These are phyloP conservation scores for Tokudaia tokunoshimensis DNA, from an alignment of 2,797 vertebrate genomes.

Conservation along the genomic window DNA sequence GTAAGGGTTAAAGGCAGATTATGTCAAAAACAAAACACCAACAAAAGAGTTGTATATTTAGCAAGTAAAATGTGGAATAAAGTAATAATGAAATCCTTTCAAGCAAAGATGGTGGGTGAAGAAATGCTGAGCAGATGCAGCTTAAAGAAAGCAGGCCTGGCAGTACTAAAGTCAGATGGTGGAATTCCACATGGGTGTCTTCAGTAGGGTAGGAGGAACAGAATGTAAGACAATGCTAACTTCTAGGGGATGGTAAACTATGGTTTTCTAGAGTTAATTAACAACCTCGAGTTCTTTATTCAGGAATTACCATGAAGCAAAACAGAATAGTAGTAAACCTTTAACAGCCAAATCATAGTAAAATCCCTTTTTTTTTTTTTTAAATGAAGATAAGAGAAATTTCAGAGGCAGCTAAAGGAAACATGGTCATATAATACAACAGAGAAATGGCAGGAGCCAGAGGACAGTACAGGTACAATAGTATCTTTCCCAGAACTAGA, in stretches of 20 bases:
- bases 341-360: not conserved
- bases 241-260: not conserved
- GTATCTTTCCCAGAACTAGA: not conserved
- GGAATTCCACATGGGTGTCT: not conserved
- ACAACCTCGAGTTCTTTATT: not conserved
- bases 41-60: not conserved
- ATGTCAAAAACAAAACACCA: not conserved
- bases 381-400: not conserved
- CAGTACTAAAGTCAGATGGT: not conserved
- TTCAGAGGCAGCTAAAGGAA: not conserved
- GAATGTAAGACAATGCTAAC: not conserved
- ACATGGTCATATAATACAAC: not conserved
- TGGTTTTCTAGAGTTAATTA: slow-evolving; percentile 15
- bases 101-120: not conserved
- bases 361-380: too few relatives aligned
- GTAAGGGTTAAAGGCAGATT: not conserved
- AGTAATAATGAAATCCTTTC: slow-evolving; percentile 16
- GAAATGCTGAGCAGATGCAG: not conserved
- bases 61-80: not conserved
- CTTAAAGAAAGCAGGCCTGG: not conserved
- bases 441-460: not conserved
- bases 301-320: not conserved
- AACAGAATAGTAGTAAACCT: not conserved
- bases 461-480: not conserved
- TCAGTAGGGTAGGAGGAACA: not conserved